A percentile compares a stretch with the other conserved stretches of the same genome.
phyloP scores from a whole-genome alignment of 2,888 invertebrate genomes.

The Xestia c-nigrum region DNA sequence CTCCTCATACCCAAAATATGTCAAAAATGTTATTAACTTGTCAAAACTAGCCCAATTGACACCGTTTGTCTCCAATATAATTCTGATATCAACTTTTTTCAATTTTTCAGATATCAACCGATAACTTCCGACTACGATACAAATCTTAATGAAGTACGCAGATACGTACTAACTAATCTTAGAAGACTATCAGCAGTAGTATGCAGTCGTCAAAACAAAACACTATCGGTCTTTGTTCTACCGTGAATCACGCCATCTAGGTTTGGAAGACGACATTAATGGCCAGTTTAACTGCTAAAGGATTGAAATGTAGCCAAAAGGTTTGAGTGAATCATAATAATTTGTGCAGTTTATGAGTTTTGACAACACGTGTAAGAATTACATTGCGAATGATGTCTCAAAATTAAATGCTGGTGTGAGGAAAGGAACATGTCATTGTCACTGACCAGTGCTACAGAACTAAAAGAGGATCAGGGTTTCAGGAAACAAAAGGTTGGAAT shows the following conservation, averaged over 20 bases:
- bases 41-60: neutral
- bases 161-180: conserved; percentile 6
- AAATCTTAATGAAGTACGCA: conserved; percentile 25
- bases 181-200: conserved; percentile 3
- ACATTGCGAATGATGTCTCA: neutral
- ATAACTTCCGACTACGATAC: conserved; percentile 24
- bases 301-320: conserved; percentile 51
- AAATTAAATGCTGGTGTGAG: neutral
- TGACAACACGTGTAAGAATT: neutral
- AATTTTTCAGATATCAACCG: conserved; percentile 14
- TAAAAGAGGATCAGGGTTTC: neutral
- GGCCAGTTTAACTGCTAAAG: conserved; percentile 9
- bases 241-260: conserved; percentile 58
- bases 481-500: neutral
- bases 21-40: neutral
- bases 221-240: conserved; percentile 17
- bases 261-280: conserved; percentile 30
- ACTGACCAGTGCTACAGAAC: neutral
- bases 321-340: conserved; percentile 22
- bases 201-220: conserved; percentile 20
- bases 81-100: neutral
- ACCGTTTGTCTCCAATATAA: neutral
- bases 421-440: neutral
- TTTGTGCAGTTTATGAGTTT: neutral
- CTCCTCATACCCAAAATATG: neutral